These are phyloP conservation scores for Phylloscopus trochiloides DNA, from an alignment of 2,113 vertebrate genomes.

Conservation along the genomic window DNA sequence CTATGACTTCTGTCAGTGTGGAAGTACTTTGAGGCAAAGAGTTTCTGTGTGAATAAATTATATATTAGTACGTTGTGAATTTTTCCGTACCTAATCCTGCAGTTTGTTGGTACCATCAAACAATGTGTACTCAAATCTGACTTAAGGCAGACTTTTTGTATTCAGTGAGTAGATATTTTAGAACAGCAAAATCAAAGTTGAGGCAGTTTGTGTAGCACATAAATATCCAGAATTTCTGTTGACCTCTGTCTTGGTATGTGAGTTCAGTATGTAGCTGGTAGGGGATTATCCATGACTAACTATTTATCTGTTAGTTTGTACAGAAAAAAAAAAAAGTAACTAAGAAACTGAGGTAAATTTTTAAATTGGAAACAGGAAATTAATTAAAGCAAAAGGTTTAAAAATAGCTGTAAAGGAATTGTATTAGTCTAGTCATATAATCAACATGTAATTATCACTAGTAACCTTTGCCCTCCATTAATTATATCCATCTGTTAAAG, in stretches of 20 bases:
- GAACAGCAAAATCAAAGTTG: not conserved
- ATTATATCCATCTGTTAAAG: not conserved
- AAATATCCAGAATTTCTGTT: not conserved
- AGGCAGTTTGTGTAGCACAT: not conserved
- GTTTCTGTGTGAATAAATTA: not conserved
- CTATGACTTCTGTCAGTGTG: not conserved
- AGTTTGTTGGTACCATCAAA: not conserved
- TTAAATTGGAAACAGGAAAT: not conserved
- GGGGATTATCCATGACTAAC: not conserved
- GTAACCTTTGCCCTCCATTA: not conserved
- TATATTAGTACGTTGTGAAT: not conserved
- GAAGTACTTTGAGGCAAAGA: not conserved
- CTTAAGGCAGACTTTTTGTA: not conserved
- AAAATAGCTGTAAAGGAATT: not conserved
- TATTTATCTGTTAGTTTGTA: not conserved
- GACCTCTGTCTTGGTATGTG: not conserved
- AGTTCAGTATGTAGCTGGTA: not conserved
- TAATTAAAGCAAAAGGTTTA: not conserved
- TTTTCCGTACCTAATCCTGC: not conserved
- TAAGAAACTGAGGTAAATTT: not conserved
- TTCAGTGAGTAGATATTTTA: not conserved
- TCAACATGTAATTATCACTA: not conserved
- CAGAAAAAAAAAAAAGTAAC: not conserved
- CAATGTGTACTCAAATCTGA: not conserved
- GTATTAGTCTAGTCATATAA: not conserved